phyloP scores from a whole-genome alignment of 2,113 vertebrate species.

The Macquaria australasica region DNA sequence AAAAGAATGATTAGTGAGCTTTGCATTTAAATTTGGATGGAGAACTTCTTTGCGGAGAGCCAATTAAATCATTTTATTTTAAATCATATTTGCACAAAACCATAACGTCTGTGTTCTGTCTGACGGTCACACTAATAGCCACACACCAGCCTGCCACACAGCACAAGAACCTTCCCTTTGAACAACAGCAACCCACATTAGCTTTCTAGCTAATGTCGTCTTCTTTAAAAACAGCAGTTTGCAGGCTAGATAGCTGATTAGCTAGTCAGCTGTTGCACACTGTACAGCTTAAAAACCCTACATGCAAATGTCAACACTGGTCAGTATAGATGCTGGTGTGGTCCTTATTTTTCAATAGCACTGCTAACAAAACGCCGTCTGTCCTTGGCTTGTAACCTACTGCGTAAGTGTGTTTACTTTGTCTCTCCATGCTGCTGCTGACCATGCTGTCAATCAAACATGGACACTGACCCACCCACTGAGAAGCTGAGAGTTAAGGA shows the following conservation, averaged over 20 bases:
- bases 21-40: background rate
- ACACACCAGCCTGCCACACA: background rate
- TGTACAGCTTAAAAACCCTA: background rate
- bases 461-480: too few species aligned
- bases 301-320: conserved; percentile 1
- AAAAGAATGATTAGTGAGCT: background rate
- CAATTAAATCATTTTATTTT: background rate
- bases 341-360: background rate
- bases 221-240: background rate
- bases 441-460: background rate
- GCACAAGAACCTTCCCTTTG: background rate
- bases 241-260: background rate
- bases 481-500: background rate
- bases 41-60: background rate
- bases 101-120: background rate
- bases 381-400: background rate
- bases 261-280: background rate
- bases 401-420: background rate
- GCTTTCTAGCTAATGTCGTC: background rate
- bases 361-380: background rate
- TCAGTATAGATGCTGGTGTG: background rate
- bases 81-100: background rate
- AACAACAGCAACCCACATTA: background rate
- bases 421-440: background rate
- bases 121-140: background rate